Base-by-base conservation (phyloP, 2,113 vertebrate species). In the Xerus inauris region DNA sequence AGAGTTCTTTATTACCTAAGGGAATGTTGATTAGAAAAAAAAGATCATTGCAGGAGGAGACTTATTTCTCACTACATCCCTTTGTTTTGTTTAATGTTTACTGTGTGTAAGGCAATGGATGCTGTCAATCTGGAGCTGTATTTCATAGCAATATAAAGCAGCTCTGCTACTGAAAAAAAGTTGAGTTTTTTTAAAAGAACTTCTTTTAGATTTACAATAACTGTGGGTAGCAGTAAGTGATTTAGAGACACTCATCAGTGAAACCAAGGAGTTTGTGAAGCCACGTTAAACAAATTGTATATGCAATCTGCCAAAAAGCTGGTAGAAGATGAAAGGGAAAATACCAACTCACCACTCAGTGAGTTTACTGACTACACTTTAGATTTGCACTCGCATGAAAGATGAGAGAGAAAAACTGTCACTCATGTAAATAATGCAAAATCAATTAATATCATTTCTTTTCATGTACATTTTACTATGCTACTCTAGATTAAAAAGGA, bases 391-490 rank as follows among this genome's bases (percentile, higher is more conserved):
- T 86, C 45, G 87, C 54, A 28, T 76, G 59, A 91, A 93, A 94
- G 49, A 73, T 89, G 32, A 26, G 14, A 64, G 62, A 72, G 10
- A 72, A 89, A 92, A 91, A 28, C 38, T 75, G 54, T 62, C 84
- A 95, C 13, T 94, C 73, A 67, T n/a, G 22, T 73, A 94, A 91
- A 97, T 35, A 54, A 96, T 89, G 80, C 6, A 89, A 85, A 95
- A 54, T 86, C 59, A 94, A 65, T 76, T 24, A 59, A 83, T 89
- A 86, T 75, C 76, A 40, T 59, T 73, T 57, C 10, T 79, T 57
- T 85, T 81, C 30, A 95, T 49, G 45, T n/a, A 64, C 17, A 83
- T 92, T 96, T 86, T 72, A 81, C 47, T 87, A 84, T 93, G 71
- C 32, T 85, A 89, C 38, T 92, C 2, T 22, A 59, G 11, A 3